phyloP scores from a whole-genome alignment of 1,140 invertebrate species.

The Lepidotrigona ventralis region DNA sequence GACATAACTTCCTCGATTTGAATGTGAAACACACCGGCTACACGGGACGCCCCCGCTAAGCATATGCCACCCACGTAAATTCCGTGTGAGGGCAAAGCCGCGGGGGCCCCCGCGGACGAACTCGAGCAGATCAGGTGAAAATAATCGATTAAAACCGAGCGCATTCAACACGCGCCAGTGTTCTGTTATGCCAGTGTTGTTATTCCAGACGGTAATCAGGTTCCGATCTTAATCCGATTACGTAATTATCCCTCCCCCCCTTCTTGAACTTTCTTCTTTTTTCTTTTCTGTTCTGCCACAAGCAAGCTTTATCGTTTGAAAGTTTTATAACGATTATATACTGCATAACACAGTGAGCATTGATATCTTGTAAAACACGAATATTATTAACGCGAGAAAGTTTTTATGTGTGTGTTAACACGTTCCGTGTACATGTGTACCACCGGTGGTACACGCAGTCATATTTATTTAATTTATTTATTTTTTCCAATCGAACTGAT shows the following conservation, averaged over 20 bases:
- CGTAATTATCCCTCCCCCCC: neutral
- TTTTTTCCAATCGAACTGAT: no score
- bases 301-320: no score
- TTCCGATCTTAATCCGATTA: neutral
- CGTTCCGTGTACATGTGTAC: no score
- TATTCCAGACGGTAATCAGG: neutral
- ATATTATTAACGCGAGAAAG: no score
- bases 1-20: slow-evolving; percentile 54
- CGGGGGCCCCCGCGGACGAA: slow-evolving; percentile 18
- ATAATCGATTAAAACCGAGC: slow-evolving; percentile 42
- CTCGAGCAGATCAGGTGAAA: slow-evolving; percentile 39
- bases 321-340: no score
- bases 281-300: no score
- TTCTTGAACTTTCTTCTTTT: neutral
- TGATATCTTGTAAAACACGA: no score
- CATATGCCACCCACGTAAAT: slow-evolving; percentile 53
- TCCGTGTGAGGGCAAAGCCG: slow-evolving; percentile 46
- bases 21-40: slow-evolving; percentile 48
- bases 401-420: no score
- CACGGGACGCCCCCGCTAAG: slow-evolving; percentile 52
- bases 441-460: no score
- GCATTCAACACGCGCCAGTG: no score
- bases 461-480: no score
- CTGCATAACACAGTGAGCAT: no score
- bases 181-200: neutral